Evolutionary conservation across 1,140 invertebrate genomes (phyloP), one percentile per base, ranked within the genome.

Genomic region (Belonocnema kinseyi): DNA sequence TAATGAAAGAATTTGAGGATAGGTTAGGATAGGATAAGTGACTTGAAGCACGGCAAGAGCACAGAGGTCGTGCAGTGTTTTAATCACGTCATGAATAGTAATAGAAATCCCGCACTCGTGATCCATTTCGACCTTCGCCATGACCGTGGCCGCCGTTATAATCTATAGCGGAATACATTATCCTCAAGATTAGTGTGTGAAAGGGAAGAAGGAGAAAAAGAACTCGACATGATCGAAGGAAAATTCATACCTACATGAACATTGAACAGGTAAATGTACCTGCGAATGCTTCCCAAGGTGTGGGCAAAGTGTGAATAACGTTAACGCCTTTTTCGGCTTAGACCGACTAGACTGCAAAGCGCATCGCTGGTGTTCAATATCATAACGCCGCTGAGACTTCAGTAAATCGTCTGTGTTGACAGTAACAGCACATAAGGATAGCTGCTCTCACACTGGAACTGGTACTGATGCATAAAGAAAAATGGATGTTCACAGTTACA

Each of bases 181-280:
- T 82, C 82, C 72, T 74, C 81, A 84, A 87, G 86, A 86, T 87
- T 85, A 85, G 85, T 86, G 86, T 87, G 86, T 84, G 84, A 87
- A 85, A 83, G 83, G 80, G 82, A 86, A 78, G 74, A 51, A 71
- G 58, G 26, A 3, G 3, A 33, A 33, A 33, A 33, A 40, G 61
- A 40, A 52, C 17, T 52, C 76, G 76, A 53, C 52, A 61, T 46
- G 76, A 73, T 77, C 71, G 71, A 77, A 74, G 53, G 56, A 19
- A 72, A 51, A 73, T 61, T 26, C 17, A 26, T 75, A 19, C 12
- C 17, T 58, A 50, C 13, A 16, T 17, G 10, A n/a, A 61, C 33
- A 40, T 74, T n/a, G 17, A 61, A 73, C 21, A 50, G 5, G 21
- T 58, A 14, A 33, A 14, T 71, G 52, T 46, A 33, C 21, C 53